Conservation (phyloP, 2,888 invertebrate genomes). For the Caenorhabditis wallacei region DNA sequence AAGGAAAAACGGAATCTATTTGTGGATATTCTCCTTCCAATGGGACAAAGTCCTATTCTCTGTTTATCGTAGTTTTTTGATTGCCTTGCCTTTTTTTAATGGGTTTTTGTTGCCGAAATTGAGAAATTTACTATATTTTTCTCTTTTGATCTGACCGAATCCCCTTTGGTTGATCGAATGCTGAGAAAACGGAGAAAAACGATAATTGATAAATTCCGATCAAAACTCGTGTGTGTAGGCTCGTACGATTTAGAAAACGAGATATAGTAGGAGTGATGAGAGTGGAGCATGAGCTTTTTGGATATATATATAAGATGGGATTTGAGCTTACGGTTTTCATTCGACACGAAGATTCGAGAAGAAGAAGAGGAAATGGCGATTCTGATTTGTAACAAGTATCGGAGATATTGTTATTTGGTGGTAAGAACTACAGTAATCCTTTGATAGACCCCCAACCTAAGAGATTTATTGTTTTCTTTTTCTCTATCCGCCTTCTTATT, state of each 20-base stretch:
- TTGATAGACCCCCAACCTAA: no score
- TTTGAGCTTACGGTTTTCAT: no score
- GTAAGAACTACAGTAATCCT: neutral
- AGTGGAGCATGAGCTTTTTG: neutral
- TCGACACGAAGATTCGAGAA: no score
- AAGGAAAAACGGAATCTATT: neutral
- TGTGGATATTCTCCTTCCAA: neutral
- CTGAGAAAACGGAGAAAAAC: neutral
- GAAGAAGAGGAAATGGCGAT: neutral
- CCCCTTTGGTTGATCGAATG: neutral
- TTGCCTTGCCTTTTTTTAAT: neutral
- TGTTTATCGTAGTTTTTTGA: neutral
- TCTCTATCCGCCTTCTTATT: slow-evolving; percentile 1
- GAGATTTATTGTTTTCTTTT: slow-evolving; percentile 15
- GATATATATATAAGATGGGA: no score
- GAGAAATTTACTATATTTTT: neutral
- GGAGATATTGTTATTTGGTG: neutral
- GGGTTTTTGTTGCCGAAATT: neutral
- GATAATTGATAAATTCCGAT: neutral
- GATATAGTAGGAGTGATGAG: neutral
- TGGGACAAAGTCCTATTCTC: neutral
- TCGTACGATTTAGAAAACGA: neutral
- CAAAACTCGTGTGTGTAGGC: neutral
- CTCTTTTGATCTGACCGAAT: neutral
- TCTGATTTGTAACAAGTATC: neutral